A percentile compares a stretch with the other conserved stretches of the same genome.
phyloP scores from a whole-genome alignment of 2,797 vertebrate genomes.

The Tamandua tetradactyla region DNA sequence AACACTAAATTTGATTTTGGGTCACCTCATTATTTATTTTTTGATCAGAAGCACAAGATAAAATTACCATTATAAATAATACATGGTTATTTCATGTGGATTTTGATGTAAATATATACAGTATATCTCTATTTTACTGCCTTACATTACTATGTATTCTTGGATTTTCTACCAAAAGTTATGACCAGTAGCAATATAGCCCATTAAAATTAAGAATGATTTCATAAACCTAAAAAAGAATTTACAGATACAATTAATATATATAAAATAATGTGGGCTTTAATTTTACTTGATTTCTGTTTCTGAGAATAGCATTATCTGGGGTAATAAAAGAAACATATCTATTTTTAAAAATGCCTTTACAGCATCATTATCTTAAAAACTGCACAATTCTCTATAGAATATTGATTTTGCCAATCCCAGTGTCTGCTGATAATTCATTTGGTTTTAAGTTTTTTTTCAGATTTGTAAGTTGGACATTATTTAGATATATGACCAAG shows the following conservation, averaged over 20 bases:
- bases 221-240: neutral
- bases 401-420: neutral
- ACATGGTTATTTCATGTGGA: slow-evolving; percentile 54
- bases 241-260: slow-evolving; percentile 50
- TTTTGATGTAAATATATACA: slow-evolving; percentile 63
- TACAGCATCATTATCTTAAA: neutral
- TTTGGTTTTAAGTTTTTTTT: slow-evolving; percentile 34
- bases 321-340: slow-evolving; percentile 3
- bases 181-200: slow-evolving; percentile 33
- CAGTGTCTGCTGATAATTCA: neutral
- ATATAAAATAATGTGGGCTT: neutral
- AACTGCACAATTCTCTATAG: neutral
- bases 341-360: slow-evolving; percentile 12
- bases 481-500: neutral
- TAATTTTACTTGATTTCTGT: slow-evolving; percentile 50
- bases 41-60: slow-evolving; percentile 48
- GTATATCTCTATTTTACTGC: slow-evolving; percentile 42
- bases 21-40: slow-evolving; percentile 47
- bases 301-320: slow-evolving; percentile 48
- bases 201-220: slow-evolving; percentile 50
- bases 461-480: neutral
- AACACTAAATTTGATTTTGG: slow-evolving; percentile 57
- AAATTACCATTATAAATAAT: slow-evolving; percentile 69
- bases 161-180: slow-evolving; percentile 52
- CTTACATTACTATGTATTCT: slow-evolving; percentile 37